Base-by-base conservation (phyloP, 2,113 vertebrate species). In the Calyptommatus sinebrachiatus region DNA sequence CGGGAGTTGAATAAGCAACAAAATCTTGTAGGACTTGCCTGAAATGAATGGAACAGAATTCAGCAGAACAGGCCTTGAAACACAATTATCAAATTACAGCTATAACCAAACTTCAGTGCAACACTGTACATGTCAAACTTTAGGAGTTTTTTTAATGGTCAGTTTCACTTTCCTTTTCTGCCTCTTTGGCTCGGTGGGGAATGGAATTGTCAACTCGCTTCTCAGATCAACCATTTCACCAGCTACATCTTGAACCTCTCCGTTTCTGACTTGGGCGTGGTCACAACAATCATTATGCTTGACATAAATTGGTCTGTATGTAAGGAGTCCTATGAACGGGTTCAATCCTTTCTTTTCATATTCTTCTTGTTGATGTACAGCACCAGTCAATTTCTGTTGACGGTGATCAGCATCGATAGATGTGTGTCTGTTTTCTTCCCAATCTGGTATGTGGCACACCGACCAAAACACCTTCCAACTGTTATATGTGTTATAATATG, bases 361-460 rank as follows among this genome's bases (percentile, higher is more conserved):
- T 57, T 57, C 50, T 14, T 9, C 35, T 5, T 41, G 7, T 24
- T 63, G 22, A 20, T 18, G 21, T 65, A 24, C n/a, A 66, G 28
- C 28, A 8, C 0, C 0, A 82, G 88, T 50, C 87, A 86, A 57
- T 76, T 82, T 76, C 73, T 91, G 50, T 75, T 84, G 88, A 81
- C 71, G 0, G 46, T 63, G 72, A 31, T 88, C 46, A 7, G 45
- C 14, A 0, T 71, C 0, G 81, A 88, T 57, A 60, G 61, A 69
- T 88, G 85, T 65, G 16, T 86, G 7, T 60, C 80, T 0, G 31
- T 57, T 73, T 1, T 85, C 69, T n/a, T 81, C 12, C 67, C 83
- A 4, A 0, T 5, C 72, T 81, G 75, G 73, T 29, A 46, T 66
- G 1, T 1, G 35, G 1, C 22, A 72, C 60, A 18, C 73, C 65